These are phyloP conservation scores for Pseudomyrmex pallidus DNA, from an alignment of 1,140 invertebrate species.

Conservation along the genomic window DNA sequence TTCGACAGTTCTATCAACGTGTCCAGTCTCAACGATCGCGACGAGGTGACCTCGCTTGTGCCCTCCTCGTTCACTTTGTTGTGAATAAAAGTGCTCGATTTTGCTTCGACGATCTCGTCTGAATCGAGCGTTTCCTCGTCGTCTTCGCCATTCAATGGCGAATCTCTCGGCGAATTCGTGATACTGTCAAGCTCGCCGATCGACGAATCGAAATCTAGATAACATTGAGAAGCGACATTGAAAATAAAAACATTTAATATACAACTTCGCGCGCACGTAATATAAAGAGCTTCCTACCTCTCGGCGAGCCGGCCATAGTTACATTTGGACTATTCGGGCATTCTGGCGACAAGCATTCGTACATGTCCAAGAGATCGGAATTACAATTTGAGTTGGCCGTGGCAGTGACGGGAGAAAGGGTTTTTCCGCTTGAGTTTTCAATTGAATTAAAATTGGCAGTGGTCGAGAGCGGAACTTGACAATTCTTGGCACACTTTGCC, in stretches of 20 bases:
- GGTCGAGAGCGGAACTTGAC: conserved; percentile 77
- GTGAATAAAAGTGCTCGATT: conserved; percentile 78
- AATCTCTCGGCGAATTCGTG: conserved; percentile 79
- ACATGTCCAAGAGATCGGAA: conserved; percentile 77
- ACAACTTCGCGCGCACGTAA: not conserved
- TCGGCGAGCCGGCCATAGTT: conserved; percentile 81
- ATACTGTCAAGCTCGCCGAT: conserved; percentile 80
- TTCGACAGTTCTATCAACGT: conserved; percentile 77
- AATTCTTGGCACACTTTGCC: conserved; percentile 80
- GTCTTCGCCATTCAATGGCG: conserved; percentile 76
- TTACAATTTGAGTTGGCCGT: conserved; percentile 74
- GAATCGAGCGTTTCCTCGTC: conserved; percentile 79
- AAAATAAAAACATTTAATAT: not conserved
- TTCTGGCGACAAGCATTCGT: conserved; percentile 78
- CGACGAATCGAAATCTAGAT: conserved; percentile 75
- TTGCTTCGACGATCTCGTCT: conserved; percentile 78
- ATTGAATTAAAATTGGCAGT: conserved; percentile 80
- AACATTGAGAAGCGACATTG: conserved; percentile 16
- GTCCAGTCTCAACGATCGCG: conserved; percentile 67
- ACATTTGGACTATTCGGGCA: conserved; percentile 81
- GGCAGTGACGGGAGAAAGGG: conserved; percentile 76
- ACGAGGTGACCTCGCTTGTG: conserved; percentile 46
- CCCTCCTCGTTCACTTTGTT: conserved; percentile 77
- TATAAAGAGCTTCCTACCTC: conserved; percentile 74
- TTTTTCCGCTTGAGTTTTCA: conserved; percentile 76